Conservation (phyloP, 1,140 invertebrate species). For the Leptonema lineaticorne region DNA sequence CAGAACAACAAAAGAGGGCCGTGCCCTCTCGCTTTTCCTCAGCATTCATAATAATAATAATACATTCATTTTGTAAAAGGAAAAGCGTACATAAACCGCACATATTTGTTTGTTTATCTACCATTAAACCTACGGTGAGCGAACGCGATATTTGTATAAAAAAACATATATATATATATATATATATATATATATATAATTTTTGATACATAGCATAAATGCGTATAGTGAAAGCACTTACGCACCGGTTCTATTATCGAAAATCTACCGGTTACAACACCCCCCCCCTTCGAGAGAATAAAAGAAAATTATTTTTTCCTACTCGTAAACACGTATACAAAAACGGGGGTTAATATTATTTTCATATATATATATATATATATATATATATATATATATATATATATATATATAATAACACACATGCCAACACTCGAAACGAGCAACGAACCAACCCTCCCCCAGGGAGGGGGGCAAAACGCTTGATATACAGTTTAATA, state of each 20-base stretch:
- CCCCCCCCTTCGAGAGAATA: constrained; percentile 24
- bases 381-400: too few species aligned
- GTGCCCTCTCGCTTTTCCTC: not conserved
- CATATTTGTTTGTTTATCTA: constrained; percentile 36
- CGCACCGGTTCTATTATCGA: constrained; percentile 24
- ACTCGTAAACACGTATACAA: not conserved
- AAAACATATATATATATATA: too few species aligned
- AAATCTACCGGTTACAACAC: constrained; percentile 33
- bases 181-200: too few species aligned
- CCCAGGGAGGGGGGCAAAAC: too few species aligned
- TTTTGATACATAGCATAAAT: too few species aligned
- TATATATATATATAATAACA: too few species aligned
- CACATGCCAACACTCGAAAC: too few species aligned
- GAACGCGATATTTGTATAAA: constrained; percentile 13
- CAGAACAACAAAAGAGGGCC: not conserved
- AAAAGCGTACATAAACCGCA: not conserved
- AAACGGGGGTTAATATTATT: not conserved
- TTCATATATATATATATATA: too few species aligned
- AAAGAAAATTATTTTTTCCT: constrained; percentile 27
- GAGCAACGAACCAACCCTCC: too few species aligned
- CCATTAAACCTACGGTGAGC: constrained; percentile 26
- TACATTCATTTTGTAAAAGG: not conserved
- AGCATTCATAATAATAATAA: not conserved
- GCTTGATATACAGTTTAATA: too few species aligned
- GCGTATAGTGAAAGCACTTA: not conserved